Base-by-base conservation (phyloP, 2,888 invertebrate genomes). In the Chromoteleia sp. region DNA sequence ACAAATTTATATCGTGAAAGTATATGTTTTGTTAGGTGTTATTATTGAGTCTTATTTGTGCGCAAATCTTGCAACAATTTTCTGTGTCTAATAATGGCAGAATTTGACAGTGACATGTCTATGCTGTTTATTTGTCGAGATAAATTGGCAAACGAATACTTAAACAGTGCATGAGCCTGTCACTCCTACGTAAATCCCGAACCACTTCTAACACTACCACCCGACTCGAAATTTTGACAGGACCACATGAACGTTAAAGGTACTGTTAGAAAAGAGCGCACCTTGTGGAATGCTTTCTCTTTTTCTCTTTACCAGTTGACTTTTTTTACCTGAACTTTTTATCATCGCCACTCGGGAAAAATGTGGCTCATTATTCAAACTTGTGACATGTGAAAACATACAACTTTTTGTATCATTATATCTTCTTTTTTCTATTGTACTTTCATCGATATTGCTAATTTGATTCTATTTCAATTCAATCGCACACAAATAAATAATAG, bases 281-380 rank as follows among this genome's bases (percentile, higher is more conserved):
- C 61, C 50, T 36, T 12, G 15, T 25, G 33, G 10, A n/a, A 19
- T 71, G 70, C 70, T 70, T 70, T 71, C 58, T 70, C 70, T 70
- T 58, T 70, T 48, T 36, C 56, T 48, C 70, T 19, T 5, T 21
- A 25, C 68, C 68, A 68, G 70, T 58, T 56, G 68, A 68, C 54
- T 68, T 70, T 58, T 67, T 70, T 70, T 70, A 70, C 70, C 70
- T 70, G 48, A n/a, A 25, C 43, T 68, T 70, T 70, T 70, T 70
- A 58, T 70, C 63, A 30, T 17, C 45, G 17, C 21, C 56, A 19
- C 43, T 48, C 56, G 36, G 43, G 58, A 30, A 70, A 70, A 70
- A 70, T 56, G 19, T 50, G n/a, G 30, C 52, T 54, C 25, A 68
- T 33, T 50, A 50, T 65, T 65, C 48, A 36, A 43, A 8, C 15